A percentile compares a stretch with the other conserved stretches of the same genome.
phyloP scores from a whole-genome alignment of 2,888 invertebrate genomes.

The Tipula unca region DNA sequence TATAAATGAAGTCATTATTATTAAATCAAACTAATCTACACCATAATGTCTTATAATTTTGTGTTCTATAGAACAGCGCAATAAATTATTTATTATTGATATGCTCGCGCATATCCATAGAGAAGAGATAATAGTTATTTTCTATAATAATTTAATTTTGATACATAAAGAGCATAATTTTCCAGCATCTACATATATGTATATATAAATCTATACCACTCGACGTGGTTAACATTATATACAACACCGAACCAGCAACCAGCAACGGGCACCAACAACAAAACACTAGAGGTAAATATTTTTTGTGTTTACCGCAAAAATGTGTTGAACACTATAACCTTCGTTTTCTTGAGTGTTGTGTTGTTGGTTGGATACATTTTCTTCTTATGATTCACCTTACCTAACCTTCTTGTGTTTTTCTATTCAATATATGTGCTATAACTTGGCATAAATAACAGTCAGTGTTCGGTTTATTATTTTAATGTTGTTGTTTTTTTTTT shows the following conservation, averaged over 20 bases:
- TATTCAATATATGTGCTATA: not conserved
- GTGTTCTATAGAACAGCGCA: not conserved
- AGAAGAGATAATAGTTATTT: not conserved
- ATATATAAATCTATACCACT: not conserved
- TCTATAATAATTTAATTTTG: not conserved
- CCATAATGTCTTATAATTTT: not conserved
- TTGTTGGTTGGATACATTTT: not conserved
- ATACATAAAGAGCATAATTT: not conserved
- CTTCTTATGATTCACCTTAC: not conserved
- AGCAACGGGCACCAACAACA: not conserved
- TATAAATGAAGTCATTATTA: not conserved
- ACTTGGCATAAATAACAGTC: not conserved
- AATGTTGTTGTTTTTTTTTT: not conserved
- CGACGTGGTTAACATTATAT: not conserved
- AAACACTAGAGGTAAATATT: not conserved
- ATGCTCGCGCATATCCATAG: not conserved
- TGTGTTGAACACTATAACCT: not conserved
- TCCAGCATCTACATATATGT: not conserved
- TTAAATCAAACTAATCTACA: constrained; percentile 14
- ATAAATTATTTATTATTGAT: not conserved
- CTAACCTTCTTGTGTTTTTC: not conserved
- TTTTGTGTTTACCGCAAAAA: not conserved
- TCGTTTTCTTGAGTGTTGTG: not conserved
- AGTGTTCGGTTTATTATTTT: not conserved
- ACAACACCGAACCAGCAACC: not conserved